Evolutionary conservation across 2,797 vertebrate genomes (phyloP).

Genomic region (Hemitrygon akajei): DNA sequence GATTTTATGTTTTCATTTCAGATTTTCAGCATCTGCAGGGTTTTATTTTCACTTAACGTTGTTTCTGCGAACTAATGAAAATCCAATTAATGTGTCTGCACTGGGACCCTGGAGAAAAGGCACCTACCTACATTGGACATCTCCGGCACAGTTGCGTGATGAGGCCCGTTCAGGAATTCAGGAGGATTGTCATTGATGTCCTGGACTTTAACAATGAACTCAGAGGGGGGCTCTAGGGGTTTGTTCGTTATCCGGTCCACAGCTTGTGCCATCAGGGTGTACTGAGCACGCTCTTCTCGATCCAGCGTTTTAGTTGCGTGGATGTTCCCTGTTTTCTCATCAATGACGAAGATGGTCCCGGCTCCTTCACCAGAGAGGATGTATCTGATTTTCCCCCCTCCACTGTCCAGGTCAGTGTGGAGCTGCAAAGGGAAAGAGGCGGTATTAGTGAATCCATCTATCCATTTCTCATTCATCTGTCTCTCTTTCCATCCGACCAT

Average conservation of each 20-base stretch:
- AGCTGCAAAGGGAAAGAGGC: conserved; percentile 61
- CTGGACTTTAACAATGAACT: conserved; percentile 98
- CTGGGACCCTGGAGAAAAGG: not conserved
- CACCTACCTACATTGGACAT: conserved; percentile 95
- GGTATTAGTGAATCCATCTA: conserved; percentile 24
- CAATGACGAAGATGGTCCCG: conserved; percentile 95
- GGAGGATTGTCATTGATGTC: conserved; percentile 98
- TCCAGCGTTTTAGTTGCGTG: conserved; percentile 96
- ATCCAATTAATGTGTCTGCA: not conserved
- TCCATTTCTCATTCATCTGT: no score
- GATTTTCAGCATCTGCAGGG: no score
- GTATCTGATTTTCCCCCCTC: conserved; percentile 90
- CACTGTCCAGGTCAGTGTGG: conserved; percentile 91
- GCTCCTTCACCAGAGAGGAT: conserved; percentile 97
- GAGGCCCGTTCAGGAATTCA: conserved; percentile 86
- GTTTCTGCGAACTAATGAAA: not conserved
- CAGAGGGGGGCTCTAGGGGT: conserved; percentile 86
- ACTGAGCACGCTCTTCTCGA: conserved; percentile 92
- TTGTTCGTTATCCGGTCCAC: conserved; percentile 86
- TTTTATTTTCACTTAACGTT: no score
- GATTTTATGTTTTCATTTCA: no score
- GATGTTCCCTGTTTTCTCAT: conserved; percentile 97
- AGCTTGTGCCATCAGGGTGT: conserved; percentile 90
- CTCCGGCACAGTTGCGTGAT: conserved; percentile 90
- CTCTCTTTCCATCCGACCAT: no score